These are phyloP conservation scores for Turdus rufiventris DNA, from an alignment of 2,113 vertebrate species.

Conservation along the genomic window DNA sequence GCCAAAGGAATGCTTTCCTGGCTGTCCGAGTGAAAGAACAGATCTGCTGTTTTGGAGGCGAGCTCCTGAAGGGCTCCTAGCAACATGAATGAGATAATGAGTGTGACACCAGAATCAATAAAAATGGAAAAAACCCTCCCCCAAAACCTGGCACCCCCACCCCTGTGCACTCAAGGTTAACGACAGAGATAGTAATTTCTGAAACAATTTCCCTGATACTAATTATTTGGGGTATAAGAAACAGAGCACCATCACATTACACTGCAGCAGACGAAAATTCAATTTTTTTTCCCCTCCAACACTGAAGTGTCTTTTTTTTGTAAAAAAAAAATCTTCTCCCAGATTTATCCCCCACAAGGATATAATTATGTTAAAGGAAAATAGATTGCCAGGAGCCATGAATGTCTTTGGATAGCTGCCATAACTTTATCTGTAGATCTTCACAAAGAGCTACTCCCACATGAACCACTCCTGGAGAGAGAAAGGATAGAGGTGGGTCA, in stretches of 20 bases:
- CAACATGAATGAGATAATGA: constrained; percentile 41
- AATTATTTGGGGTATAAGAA: constrained; percentile 13
- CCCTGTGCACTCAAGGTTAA: constrained; percentile 27
- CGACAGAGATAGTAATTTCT: background rate
- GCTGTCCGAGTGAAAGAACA: background rate
- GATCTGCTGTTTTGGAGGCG: background rate
- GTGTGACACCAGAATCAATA: constrained; percentile 47
- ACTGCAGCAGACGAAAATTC: background rate
- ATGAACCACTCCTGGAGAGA: background rate
- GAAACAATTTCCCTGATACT: constrained; percentile 24
- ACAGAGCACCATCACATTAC: background rate
- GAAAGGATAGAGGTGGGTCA: background rate
- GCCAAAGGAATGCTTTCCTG: constrained; percentile 9
- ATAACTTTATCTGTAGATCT: constrained; percentile 23
- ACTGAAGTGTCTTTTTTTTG: background rate
- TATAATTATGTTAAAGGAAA: constrained; percentile 69
- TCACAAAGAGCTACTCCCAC: background rate
- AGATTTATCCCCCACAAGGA: constrained; percentile 59
- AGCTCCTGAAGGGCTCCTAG: constrained; percentile 36
- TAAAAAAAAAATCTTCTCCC: background rate
- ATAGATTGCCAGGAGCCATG: constrained; percentile 51
- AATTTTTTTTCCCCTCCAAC: background rate
- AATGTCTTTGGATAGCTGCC: constrained; percentile 43
- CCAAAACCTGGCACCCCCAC: background rate
- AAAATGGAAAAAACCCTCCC: background rate